phyloP scores from a whole-genome alignment of 1,140 invertebrate genomes.

The Cotesia glomerata region DNA sequence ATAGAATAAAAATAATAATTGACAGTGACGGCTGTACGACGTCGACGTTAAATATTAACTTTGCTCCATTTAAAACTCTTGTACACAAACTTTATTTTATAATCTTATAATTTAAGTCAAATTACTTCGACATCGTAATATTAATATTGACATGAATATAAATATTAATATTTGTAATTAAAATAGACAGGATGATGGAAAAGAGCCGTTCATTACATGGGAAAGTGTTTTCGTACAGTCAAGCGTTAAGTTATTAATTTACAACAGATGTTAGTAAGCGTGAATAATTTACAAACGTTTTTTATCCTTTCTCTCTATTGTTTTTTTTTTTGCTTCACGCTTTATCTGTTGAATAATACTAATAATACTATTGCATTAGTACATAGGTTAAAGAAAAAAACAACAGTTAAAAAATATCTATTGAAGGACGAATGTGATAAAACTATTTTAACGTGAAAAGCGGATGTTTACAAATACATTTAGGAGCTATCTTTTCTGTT shows the following conservation, averaged over 20 bases:
- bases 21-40: constrained; percentile 19
- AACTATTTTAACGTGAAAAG: not conserved
- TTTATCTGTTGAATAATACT: not conserved
- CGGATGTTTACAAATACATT: not conserved
- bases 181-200: not conserved
- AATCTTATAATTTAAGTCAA: not conserved
- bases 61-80: not conserved
- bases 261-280: not conserved
- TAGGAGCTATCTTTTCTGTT: not conserved
- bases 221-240: not conserved
- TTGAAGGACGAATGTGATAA: not conserved
- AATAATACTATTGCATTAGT: not conserved
- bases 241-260: constrained; percentile 6
- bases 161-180: too few species aligned
- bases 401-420: not conserved
- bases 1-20: constrained; percentile 20
- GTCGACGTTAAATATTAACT: not conserved
- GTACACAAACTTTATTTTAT: not conserved
- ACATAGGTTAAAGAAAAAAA: not conserved
- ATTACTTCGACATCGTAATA: not conserved
- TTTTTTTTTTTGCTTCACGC: not conserved
- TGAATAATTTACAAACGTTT: not conserved
- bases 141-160: too few species aligned
- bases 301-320: not conserved
- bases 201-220: not conserved